phyloP scores from a whole-genome alignment of 2,797 vertebrate species.

The Dromococcyx pavoninus region DNA sequence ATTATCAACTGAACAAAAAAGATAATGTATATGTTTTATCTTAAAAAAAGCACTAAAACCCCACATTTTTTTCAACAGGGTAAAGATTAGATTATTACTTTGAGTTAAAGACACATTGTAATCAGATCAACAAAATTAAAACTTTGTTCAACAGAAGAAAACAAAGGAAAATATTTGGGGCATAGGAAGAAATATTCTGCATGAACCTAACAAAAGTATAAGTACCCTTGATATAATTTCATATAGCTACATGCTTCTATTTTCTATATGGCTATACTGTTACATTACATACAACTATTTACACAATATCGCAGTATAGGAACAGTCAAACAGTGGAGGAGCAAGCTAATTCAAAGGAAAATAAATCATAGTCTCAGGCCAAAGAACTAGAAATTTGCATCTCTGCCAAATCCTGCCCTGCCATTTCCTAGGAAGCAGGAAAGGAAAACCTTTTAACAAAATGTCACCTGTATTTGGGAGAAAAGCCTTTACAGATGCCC shows the following conservation, averaged over 20 bases:
- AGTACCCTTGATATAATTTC: neutral
- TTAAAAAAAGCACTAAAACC: neutral
- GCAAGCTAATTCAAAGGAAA: neutral
- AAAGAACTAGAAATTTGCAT: neutral
- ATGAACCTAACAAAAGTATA: neutral
- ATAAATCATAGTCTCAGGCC: neutral
- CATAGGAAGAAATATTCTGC: neutral
- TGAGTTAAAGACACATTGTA: neutral
- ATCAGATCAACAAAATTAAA: neutral
- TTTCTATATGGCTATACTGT: neutral
- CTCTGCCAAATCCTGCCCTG: neutral
- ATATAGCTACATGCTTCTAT: fast-evolving
- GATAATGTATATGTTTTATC: neutral
- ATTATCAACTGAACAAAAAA: neutral
- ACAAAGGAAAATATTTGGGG: too few species aligned
- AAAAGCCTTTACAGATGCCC: fast-evolving
- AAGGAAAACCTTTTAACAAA: fast-evolving
- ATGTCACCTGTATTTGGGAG: neutral
- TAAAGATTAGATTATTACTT: neutral
- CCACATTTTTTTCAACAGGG: neutral
- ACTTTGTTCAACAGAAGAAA: neutral
- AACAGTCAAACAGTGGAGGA: neutral
- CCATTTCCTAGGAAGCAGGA: neutral
- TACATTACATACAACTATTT: neutral
- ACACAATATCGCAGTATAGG: too few species aligned